These are phyloP conservation scores for Peromyscus nudipes DNA, from an alignment of 2,797 vertebrate species.

Conservation along the genomic window DNA sequence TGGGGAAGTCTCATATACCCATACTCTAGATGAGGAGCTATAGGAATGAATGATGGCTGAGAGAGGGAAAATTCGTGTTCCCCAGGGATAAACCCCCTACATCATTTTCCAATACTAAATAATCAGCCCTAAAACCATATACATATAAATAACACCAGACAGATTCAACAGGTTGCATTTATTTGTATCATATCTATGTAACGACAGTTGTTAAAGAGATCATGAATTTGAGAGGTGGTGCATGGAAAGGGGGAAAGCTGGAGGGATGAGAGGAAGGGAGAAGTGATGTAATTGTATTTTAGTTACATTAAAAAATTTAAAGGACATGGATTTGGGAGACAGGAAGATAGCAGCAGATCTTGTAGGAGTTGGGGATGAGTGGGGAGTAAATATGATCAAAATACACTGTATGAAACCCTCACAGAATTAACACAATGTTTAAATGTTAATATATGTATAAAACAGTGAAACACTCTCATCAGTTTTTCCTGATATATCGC, in stretches of 20 bases:
- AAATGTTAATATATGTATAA: neutral
- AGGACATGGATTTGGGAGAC: neutral
- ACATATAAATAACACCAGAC: neutral
- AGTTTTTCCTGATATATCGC: conserved; percentile 20
- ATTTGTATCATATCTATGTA: neutral
- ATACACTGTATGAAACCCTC: neutral
- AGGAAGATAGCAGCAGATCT: no score
- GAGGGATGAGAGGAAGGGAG: neutral
- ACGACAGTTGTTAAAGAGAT: neutral
- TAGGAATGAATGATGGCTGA: neutral
- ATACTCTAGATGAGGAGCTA: no score
- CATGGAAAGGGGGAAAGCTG: neutral
- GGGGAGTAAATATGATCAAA: neutral
- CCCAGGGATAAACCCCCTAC: neutral
- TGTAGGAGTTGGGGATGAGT: neutral
- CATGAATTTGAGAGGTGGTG: neutral
- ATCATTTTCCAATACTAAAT: neutral
- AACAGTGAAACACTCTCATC: conserved; percentile 48
- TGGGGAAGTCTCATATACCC: neutral
- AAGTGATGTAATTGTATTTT: neutral
- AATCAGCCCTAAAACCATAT: neutral
- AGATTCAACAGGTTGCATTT: neutral
- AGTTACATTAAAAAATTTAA: neutral
- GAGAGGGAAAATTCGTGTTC: neutral
- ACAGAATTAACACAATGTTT: no score